Percentiles rank a stretch among this genome's conserved stretches.
Evolutionary conservation across 2,797 vertebrate species (phyloP).

Genomic region (Monodelphis domestica): DNA sequence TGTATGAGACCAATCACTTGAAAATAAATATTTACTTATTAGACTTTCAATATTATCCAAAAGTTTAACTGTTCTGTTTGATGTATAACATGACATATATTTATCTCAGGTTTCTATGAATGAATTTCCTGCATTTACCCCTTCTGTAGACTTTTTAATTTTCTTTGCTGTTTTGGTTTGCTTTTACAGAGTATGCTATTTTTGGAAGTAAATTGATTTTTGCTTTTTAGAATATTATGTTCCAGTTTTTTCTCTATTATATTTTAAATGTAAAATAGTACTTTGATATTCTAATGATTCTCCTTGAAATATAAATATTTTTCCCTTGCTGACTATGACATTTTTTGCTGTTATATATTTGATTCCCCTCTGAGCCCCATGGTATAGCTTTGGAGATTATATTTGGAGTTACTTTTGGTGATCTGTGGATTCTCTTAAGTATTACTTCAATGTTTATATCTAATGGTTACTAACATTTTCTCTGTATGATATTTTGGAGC

Average conservation of each 20-base stretch:
- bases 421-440: background rate
- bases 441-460: background rate
- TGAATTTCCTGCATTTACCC: background rate
- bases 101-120: background rate
- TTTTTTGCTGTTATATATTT: background rate
- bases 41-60: background rate
- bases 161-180: background rate
- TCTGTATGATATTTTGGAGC: background rate
- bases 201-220: background rate
- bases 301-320: no score
- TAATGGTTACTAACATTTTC: background rate
- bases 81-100: background rate
- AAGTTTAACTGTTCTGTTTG: background rate
- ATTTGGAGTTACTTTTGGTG: background rate
- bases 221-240: background rate
- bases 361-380: background rate
- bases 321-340: no score
- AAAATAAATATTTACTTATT: background rate
- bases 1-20: background rate
- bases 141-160: background rate
- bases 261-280: background rate
- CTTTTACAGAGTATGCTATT: background rate
- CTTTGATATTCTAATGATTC: no score
- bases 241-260: background rate
- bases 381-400: background rate